These are phyloP conservation scores for Mesoclemmys tuberculata DNA, from an alignment of 2,113 vertebrate genomes.

Conservation along the genomic window DNA sequence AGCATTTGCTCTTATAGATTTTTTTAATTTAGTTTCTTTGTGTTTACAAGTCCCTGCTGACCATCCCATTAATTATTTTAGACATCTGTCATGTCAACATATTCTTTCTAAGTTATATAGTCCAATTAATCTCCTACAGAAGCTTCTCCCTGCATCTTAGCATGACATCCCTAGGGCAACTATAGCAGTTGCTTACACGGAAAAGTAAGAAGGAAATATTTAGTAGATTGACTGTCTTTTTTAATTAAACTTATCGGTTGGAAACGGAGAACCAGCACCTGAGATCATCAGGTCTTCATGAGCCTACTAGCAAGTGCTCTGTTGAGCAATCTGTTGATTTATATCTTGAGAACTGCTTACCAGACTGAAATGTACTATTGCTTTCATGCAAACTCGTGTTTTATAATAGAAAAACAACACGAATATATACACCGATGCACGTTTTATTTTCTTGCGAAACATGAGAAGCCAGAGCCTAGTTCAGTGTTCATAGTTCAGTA, in stretches of 20 bases:
- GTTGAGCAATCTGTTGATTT: neutral
- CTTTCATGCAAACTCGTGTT: neutral
- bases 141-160: neutral
- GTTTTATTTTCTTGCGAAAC: neutral
- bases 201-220: neutral
- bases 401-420: neutral
- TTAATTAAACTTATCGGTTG: neutral
- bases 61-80: neutral
- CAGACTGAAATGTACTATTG: neutral
- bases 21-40: neutral
- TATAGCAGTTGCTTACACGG: neutral
- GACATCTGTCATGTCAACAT: neutral
- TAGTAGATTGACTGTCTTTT: neutral
- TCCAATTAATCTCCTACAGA: neutral
- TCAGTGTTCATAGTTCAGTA: neutral
- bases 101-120: neutral
- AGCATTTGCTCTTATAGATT: neutral
- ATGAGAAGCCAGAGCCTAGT: neutral
- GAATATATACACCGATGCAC: neutral
- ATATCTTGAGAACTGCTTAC: neutral
- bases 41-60: neutral
- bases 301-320: neutral
- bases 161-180: neutral
- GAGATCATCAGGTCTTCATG: neutral
- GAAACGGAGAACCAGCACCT: neutral